Percentiles rank a stretch among this genome's conserved stretches.
Evolutionary conservation across 2,797 vertebrate genomes (phyloP).

Genomic region (Phrynocephalus forsythii): DNA sequence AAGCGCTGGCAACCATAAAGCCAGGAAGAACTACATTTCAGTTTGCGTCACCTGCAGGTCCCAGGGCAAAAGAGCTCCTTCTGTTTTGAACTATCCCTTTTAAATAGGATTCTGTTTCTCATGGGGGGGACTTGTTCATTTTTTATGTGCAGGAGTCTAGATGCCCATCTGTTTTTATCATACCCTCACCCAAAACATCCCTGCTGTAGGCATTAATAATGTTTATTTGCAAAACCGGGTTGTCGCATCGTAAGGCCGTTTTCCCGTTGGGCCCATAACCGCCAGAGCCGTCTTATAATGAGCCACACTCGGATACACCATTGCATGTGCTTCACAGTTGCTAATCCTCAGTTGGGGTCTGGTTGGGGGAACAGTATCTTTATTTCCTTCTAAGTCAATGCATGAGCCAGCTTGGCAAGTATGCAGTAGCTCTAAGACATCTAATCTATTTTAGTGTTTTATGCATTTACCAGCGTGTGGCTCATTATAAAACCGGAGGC

Average conservation of each 20-base stretch:
- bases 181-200: neutral
- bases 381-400: constrained; percentile 1
- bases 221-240: neutral
- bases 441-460: neutral
- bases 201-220: neutral
- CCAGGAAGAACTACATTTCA: neutral
- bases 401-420: neutral
- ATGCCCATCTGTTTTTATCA: neutral
- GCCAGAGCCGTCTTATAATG: neutral
- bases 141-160: neutral
- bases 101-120: neutral
- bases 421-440: neutral
- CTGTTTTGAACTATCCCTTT: neutral
- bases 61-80: neutral
- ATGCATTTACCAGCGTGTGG: neutral
- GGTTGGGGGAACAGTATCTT: neutral
- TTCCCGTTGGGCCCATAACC: neutral
- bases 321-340: neutral
- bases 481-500: neutral
- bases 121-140: accelerated
- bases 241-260: neutral
- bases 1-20: neutral
- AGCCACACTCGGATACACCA: neutral
- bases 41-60: neutral
- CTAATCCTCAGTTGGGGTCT: neutral